Base-by-base conservation (phyloP, 2,113 vertebrate species). In the Leptocoma aspasia region DNA sequence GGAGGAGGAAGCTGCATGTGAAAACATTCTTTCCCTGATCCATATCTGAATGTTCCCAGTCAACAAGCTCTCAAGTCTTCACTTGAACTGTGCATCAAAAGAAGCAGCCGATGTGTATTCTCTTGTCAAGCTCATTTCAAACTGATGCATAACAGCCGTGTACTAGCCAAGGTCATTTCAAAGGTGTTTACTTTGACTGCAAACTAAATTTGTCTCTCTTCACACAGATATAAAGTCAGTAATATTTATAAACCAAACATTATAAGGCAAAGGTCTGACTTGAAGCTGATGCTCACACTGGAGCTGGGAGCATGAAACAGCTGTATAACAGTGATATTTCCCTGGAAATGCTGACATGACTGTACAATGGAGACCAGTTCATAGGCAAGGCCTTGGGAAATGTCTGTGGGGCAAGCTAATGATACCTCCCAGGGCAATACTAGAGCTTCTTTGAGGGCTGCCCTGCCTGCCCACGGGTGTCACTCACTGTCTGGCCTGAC, bases 161-260 rank as follows among this genome's bases (percentile, higher is more conserved):
- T 92, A 60, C 53, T 88, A 92, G 59, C 53, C 64, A 93, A 97
- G 96, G 95, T 96, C 70, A 96, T 95, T 96, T 94, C 81, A 75
- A 97, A 97, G 80, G 82, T 96, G 95, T 95, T 96, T 97, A 95
- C 92, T 93, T 81, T 60, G 35, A 93, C 92, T 96, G 75, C 94
- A 96, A 91, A 93, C 89, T 88, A 90, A 85, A 86, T 94, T 95
- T 27, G 11, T 95, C 77, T 86, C 83, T 96, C 94, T 97, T 88
- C 90, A 91, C 69, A 86, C 69, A 76, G 45, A 71, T 50, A 88
- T 73, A 88, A 95, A 92, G 53, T 91, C 64, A 69, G 73, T 81
- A 95, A 60, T 84, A 82, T 86, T 91, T 94, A 84, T 90, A 83
- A 94, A 81, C 69, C 47, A 92, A 95, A 85, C 31, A 53, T 71